Evolutionary conservation across 2,113 vertebrate genomes (phyloP).

Genomic region (Psophia crepitans): DNA sequence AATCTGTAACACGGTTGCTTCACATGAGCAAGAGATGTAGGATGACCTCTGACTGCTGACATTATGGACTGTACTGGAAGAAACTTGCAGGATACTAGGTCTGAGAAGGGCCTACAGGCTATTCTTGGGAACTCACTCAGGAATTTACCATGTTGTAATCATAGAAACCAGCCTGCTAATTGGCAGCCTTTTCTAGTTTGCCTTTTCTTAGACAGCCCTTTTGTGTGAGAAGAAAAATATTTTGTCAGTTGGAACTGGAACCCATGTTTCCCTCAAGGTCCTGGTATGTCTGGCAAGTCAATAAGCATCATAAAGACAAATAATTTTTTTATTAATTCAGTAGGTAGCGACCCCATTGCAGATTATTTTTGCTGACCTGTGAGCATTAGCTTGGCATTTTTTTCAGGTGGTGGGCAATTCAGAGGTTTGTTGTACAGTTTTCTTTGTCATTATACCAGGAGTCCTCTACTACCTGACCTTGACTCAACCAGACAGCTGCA

Average conservation of each 20-base stretch:
- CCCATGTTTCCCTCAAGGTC: not conserved
- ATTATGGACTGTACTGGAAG: not conserved
- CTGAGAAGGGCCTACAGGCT: not conserved
- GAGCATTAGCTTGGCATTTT: not conserved
- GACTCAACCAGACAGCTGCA: not conserved
- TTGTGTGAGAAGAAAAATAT: not conserved
- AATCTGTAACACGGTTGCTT: not conserved
- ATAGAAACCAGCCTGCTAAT: not conserved
- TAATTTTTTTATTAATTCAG: not conserved
- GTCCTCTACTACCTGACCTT: not conserved
- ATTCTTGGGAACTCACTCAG: not conserved
- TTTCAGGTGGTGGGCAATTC: not conserved
- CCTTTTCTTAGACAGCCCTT: not conserved
- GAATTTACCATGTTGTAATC: not conserved
- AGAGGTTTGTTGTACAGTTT: not conserved
- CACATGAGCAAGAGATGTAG: not conserved
- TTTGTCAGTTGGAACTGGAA: not conserved
- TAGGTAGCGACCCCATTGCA: not conserved
- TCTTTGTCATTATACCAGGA: not conserved
- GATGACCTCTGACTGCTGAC: not conserved
- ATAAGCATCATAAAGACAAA: not conserved
- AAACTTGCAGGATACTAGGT: not conserved
- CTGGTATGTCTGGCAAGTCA: not conserved
- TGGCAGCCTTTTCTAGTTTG: not conserved
- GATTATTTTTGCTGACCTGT: not conserved